These are phyloP conservation scores for Nymphalis urticae DNA, from an alignment of 2,888 invertebrate species.

Conservation along the genomic window DNA sequence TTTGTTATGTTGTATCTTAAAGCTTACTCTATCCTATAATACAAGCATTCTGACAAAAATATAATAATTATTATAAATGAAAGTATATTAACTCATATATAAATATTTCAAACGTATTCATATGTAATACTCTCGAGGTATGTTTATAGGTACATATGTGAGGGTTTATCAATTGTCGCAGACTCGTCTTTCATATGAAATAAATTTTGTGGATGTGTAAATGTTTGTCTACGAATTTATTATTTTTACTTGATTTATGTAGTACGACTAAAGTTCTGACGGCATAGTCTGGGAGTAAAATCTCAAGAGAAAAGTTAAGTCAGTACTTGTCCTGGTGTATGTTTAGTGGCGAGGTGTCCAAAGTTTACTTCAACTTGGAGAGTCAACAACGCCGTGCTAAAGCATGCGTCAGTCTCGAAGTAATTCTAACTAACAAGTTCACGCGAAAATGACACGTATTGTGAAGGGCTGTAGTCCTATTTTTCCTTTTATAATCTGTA, in stretches of 20 bases:
- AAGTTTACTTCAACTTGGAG: conserved; percentile 52
- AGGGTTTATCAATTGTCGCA: too few species aligned
- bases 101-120: too few species aligned
- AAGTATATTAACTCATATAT: too few species aligned
- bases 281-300: not conserved
- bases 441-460: not conserved
- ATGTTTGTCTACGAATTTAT: not conserved
- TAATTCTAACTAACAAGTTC: not conserved
- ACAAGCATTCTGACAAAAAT: too few species aligned
- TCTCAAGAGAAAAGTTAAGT: not conserved
- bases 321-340: conserved; percentile 4
- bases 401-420: conserved; percentile 24
- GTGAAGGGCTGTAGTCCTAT: not conserved
- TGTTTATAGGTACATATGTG: too few species aligned
- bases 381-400: conserved; percentile 58
- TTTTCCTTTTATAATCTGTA: not conserved
- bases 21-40: too few species aligned
- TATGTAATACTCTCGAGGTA: too few species aligned
- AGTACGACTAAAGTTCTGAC: not conserved
- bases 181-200: too few species aligned
- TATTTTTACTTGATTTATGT: not conserved
- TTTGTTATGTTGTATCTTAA: too few species aligned
- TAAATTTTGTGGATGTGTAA: too few species aligned
- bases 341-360: conserved; percentile 46
- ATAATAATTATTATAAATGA: too few species aligned